Evolutionary conservation across 64 coral and sea anemone species (phyloP).

Genomic region (Stichodactyla mertensii): DNA sequence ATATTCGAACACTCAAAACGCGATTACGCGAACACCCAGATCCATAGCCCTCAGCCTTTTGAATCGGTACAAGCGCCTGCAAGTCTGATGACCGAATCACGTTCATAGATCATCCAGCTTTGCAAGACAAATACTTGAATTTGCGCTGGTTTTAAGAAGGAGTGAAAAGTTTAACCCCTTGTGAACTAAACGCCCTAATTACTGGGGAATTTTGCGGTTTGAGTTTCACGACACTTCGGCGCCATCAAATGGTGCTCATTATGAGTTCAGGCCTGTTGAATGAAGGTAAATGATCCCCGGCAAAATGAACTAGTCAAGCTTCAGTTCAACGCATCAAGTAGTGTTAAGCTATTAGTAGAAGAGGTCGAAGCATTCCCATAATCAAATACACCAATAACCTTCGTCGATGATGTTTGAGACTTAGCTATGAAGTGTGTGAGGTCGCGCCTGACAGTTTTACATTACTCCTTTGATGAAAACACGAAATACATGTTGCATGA

Average conservation of each 20-base stretch:
- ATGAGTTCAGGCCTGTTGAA: neutral
- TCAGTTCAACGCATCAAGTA: neutral
- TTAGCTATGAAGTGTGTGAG: neutral
- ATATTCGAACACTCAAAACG: neutral
- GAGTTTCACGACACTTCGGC: neutral
- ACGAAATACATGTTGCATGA: neutral
- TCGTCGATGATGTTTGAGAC: neutral
- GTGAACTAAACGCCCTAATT: conserved; percentile 8
- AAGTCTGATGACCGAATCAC: conserved; percentile 19
- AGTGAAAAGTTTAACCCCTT: conserved; percentile 13
- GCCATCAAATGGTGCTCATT: neutral
- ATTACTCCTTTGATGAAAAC: neutral
- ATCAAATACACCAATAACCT: neutral
- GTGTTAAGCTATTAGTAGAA: neutral
- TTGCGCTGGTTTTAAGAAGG: neutral
- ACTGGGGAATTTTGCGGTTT: conserved; percentile 1
- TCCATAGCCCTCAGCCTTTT: neutral
- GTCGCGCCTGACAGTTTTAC: neutral
- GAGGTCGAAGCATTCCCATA: neutral
- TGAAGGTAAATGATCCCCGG: neutral
- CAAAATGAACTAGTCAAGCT: neutral
- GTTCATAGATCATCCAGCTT: conserved; percentile 14
- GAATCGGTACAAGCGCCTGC: neutral
- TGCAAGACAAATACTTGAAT: neutral
- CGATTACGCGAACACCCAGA: neutral